Evolutionary conservation across 2,113 vertebrate species (phyloP).

Genomic region (Cichladusa arquata): DNA sequence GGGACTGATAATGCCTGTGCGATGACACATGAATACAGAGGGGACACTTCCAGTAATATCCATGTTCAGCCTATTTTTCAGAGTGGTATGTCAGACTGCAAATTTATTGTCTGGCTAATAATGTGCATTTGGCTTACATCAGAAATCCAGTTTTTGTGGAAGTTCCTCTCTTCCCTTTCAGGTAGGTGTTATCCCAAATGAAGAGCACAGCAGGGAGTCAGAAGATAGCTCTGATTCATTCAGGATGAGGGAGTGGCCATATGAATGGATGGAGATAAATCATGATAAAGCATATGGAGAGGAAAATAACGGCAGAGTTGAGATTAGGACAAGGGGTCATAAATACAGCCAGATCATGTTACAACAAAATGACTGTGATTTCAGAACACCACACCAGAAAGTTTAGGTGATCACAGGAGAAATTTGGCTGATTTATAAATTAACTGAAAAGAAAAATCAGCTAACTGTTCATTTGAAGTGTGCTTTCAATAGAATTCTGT

Average conservation of each 20-base stretch:
- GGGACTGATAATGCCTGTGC: neutral
- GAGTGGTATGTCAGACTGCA: neutral
- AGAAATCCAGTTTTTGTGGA: neutral
- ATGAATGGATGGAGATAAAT: neutral
- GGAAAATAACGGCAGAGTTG: neutral
- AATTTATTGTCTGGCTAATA: neutral
- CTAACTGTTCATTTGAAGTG: neutral
- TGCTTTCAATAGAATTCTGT: neutral
- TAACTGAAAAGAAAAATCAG: neutral
- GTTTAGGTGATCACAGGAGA: neutral
- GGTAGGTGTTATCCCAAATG: neutral
- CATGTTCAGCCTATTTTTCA: neutral
- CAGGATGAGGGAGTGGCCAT: neutral
- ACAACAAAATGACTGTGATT: neutral
- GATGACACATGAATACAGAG: fast-evolving
- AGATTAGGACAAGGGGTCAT: neutral
- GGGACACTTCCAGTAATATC: neutral
- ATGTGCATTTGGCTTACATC: neutral
- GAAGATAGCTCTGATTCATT: neutral
- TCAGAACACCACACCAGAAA: neutral
- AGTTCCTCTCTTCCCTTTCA: neutral
- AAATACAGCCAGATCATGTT: neutral
- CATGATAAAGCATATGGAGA: neutral
- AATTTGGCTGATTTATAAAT: slow-evolving; percentile 13
- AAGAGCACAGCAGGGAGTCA: neutral